Conservation (phyloP, 1,140 invertebrate species). For the Lepidostoma basale region DNA sequence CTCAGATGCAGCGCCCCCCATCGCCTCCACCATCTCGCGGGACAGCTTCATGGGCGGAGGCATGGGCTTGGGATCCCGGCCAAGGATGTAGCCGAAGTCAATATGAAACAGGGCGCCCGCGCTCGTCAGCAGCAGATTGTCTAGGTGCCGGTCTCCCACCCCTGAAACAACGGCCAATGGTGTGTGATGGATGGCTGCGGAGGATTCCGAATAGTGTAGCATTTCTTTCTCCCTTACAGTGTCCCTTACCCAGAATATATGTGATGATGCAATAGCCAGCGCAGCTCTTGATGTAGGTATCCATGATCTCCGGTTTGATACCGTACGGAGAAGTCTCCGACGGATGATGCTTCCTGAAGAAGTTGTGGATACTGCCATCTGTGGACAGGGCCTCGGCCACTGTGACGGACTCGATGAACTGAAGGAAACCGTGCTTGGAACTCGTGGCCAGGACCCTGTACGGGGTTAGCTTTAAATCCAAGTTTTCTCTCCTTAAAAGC, state of each 20-base stretch:
- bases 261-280: conserved; percentile 99
- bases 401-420: conserved; percentile 94
- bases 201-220: background rate
- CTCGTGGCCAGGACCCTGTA: conserved; percentile 93
- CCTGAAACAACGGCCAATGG: conserved; percentile 60
- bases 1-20: conserved; percentile 94
- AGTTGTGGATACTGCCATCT: conserved; percentile 89
- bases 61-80: conserved; percentile 96
- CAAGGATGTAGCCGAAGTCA: conserved; percentile 98
- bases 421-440: conserved; percentile 94
- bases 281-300: conserved; percentile 96
- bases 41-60: conserved; percentile 99
- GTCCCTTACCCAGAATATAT: conserved; percentile 75
- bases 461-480: conserved; percentile 94
- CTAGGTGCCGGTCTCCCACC: conserved; percentile 97
- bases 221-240: background rate
- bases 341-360: conserved; percentile 89
- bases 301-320: conserved; percentile 93
- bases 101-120: conserved; percentile 96
- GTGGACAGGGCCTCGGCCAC: conserved; percentile 89
- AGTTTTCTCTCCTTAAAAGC: conserved; percentile 87
- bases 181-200: background rate
- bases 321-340: conserved; percentile 88
- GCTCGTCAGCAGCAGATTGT: conserved; percentile 92
- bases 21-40: conserved; percentile 99